Base-by-base conservation (phyloP, 2,113 vertebrate species). In the Panthera leo region DNA sequence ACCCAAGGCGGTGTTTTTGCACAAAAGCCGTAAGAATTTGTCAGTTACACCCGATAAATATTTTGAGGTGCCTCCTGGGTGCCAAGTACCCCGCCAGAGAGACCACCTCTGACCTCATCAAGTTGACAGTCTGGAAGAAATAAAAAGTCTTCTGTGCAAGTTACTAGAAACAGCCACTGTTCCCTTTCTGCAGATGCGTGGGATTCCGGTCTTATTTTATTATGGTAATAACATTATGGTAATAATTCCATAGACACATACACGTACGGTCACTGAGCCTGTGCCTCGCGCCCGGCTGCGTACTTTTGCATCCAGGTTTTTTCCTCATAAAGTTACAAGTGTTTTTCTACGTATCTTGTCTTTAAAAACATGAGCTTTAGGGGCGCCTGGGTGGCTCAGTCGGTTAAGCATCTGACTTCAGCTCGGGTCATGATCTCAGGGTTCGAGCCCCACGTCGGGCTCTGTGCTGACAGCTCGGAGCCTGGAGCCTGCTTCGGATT, bases 291-390 rank as follows among this genome's bases (percentile, higher is more conserved):
- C 45, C 45, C 45, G 45, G 45, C 14, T 68, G 31, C 70, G 65
- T 39, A 42, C 7, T 88, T 84, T 95, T 78, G n/a, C 91, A 91
- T 91, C 34, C 42, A 75, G 23, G 51, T 67, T 75, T 95, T 85
- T 93, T 42, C 36, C 53, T 83, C 2, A 29, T 85, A 27, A 27
- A 9, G 6, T 34, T 85, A 45, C 5, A 48, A 85, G 12, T 91
- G 55, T 91, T 96, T 89, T 87, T 84, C 31, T 36, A 7, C 18
- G 45, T 36, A n/a, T 96, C 45, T 75, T 34, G 27, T 61, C 92
- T 83, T 79, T 51, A 11, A 91, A 94, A 83, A 42, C 67, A 34
- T 68, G 25, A 27, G 61, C 9, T 63, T 63, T 63, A 58, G 55
- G 55, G 55, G 55, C 18, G 55, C 55, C 55, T 55, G 5, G 55